Evolutionary conservation across 2,797 vertebrate species (phyloP).

Genomic region (Adrianichthys oophorus): DNA sequence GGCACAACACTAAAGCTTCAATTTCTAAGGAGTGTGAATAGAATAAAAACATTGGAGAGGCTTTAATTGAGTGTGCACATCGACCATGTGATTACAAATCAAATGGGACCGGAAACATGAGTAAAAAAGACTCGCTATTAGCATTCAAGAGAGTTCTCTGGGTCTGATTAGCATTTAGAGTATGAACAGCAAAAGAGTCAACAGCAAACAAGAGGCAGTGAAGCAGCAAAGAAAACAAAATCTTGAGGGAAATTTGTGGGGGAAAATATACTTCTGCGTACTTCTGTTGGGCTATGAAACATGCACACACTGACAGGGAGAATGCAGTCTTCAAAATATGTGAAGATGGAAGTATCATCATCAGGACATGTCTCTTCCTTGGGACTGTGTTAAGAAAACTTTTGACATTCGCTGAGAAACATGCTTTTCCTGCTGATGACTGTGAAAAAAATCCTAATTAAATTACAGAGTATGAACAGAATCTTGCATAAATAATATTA

Average conservation of each 20-base stretch:
- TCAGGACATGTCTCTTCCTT: slow-evolving; percentile 16
- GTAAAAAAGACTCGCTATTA: slow-evolving; percentile 36
- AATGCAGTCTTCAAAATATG: background rate
- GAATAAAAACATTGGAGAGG: slow-evolving; percentile 35
- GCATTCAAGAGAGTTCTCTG: slow-evolving; percentile 46
- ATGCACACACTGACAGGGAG: background rate
- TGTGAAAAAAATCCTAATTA: slow-evolving; percentile 16
- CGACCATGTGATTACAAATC: slow-evolving; percentile 46
- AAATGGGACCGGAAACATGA: slow-evolving; percentile 32
- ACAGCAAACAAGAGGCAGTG: slow-evolving; percentile 42
- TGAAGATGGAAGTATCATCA: slow-evolving; percentile 32
- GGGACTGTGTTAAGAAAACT: slow-evolving; percentile 8
- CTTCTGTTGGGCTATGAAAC: slow-evolving; percentile 25
- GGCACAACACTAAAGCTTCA: slow-evolving; percentile 4
- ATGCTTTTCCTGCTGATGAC: slow-evolving; percentile 24
- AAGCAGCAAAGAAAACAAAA: slow-evolving; percentile 28
- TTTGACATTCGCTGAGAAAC: background rate
- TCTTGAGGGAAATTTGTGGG: slow-evolving; percentile 11
- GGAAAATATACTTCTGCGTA: slow-evolving; percentile 12
- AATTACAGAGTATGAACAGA: slow-evolving; percentile 10
- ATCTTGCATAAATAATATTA: slow-evolving; percentile 5
- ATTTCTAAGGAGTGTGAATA: slow-evolving; percentile 18
- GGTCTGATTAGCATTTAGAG: slow-evolving; percentile 39
- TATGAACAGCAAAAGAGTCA: slow-evolving; percentile 26
- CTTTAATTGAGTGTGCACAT: slow-evolving; percentile 9